Conservation (phyloP, 92 coral and sea anemone species). For the Heliopora coerulea region DNA sequence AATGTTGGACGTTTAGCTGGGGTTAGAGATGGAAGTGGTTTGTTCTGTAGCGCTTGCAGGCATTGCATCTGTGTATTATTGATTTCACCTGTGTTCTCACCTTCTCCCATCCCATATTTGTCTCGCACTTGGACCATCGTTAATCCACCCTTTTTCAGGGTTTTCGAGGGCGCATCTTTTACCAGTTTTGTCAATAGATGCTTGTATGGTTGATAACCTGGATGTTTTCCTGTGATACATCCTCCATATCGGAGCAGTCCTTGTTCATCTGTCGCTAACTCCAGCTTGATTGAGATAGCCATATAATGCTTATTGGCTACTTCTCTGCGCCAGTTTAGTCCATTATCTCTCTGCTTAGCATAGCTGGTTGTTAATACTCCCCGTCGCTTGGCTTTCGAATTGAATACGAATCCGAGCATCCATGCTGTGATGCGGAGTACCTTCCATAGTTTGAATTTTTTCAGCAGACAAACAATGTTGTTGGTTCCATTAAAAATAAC, state of each 20-base stretch:
- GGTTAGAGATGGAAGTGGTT: constrained; percentile 18
- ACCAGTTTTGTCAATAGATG: constrained; percentile 31
- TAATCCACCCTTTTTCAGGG: constrained; percentile 54
- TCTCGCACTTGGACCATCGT: constrained; percentile 55
- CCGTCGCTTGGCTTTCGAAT: not conserved
- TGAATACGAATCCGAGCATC: no score
- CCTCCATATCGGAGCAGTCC: not conserved
- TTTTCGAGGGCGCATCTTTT: constrained; percentile 42
- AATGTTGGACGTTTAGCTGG: constrained; percentile 17
- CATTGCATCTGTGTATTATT: constrained; percentile 30
- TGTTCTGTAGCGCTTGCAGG: constrained; percentile 52
- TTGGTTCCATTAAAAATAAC: no score
- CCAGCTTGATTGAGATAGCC: constrained; percentile 29
- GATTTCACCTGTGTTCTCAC: constrained; percentile 49
- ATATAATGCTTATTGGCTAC: not conserved
- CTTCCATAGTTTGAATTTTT: no score
- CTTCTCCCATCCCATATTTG: constrained; percentile 46
- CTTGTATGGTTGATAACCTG: constrained; percentile 47
- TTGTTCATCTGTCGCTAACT: constrained; percentile 5
- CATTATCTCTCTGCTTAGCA: constrained; percentile 47
- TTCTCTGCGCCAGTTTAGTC: constrained; percentile 35
- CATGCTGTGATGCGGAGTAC: no score
- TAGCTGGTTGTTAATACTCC: constrained; percentile 48
- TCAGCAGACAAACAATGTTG: no score
- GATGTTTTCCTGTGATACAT: constrained; percentile 30